Conservation (phyloP, 2,797 vertebrate genomes). For the Nothura maculosa region DNA sequence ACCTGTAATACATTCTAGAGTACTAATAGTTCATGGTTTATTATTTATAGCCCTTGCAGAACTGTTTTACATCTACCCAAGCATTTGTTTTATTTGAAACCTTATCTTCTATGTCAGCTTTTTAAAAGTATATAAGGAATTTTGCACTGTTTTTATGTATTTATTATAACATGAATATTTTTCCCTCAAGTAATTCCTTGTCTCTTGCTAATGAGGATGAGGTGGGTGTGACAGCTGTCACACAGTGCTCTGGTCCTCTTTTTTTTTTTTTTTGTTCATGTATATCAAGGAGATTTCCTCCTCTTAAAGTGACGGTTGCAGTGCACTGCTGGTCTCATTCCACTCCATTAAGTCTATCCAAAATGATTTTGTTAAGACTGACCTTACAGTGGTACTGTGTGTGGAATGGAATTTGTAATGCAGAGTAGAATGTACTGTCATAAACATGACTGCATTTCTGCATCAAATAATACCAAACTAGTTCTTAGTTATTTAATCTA, state of each 20-base stretch:
- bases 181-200: neutral
- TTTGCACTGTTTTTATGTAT: neutral
- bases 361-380: neutral
- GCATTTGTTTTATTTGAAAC: neutral
- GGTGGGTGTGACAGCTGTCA: neutral
- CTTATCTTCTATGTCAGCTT: neutral
- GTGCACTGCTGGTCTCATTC: neutral
- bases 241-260: neutral
- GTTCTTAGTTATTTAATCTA: neutral
- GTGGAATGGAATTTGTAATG: neutral
- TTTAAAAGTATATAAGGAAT: neutral
- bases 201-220: neutral
- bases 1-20: neutral
- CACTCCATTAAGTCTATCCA: neutral
- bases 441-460: accelerated
- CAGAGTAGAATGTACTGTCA: accelerated
- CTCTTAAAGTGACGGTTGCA: neutral
- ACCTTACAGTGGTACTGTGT: accelerated
- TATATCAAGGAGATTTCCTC: neutral
- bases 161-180: neutral
- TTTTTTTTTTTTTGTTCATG: neutral
- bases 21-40: neutral
- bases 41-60: neutral
- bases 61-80: neutral
- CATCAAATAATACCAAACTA: neutral